Base-by-base conservation (phyloP, 2,797 vertebrate species). In the Coracias cyanogaster region DNA sequence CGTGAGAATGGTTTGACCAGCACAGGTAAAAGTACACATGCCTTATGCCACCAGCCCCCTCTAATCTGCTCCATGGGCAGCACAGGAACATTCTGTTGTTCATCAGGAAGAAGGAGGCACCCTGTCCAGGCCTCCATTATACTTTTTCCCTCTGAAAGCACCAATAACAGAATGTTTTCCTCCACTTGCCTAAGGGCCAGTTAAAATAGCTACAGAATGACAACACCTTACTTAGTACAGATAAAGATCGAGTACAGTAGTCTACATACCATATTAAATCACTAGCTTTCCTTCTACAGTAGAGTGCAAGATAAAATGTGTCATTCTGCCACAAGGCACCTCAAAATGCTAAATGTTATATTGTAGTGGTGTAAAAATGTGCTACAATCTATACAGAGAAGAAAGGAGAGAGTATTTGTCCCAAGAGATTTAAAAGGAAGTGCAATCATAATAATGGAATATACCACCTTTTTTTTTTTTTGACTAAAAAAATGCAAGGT, bases 11-110 rank as follows among this genome's bases (percentile, higher is more conserved):
- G 14, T 71, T 55, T 72, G 37, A 67, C 15, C 21, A n/a, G 65
- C 20, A 51, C n/a, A 49, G 41, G 31, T 33, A 66, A 60, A 55
- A 0, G 2, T 12, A 7, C 0, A 1, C 7, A 3, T 15, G 25
- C 9, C 43, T 69, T 48, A 12, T n/a, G 21, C 9, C 39, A 60
- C 35, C 35, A 49, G 46, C 2, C 0, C 1, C 15, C 14, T 81
- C 28, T 26, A 55, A 16, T 52, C 26, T 62, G 33, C 39, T 62
- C 17, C 5, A 5, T 0, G 5, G 5, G 15, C n/a, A 78, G 20
- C 0, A 4, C 8, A 61, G 20, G 19, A 76, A 54, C 6, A 17
- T 4, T 41, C n/a, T 16, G 20, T 18, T 67, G 10, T 24, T 71
- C 52, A 26, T 51, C n/a, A 45, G 64, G 77, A 62, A 43, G 24